Evolutionary conservation across 2,888 invertebrate genomes (phyloP).

Genomic region (Microdon myrmicae): DNA sequence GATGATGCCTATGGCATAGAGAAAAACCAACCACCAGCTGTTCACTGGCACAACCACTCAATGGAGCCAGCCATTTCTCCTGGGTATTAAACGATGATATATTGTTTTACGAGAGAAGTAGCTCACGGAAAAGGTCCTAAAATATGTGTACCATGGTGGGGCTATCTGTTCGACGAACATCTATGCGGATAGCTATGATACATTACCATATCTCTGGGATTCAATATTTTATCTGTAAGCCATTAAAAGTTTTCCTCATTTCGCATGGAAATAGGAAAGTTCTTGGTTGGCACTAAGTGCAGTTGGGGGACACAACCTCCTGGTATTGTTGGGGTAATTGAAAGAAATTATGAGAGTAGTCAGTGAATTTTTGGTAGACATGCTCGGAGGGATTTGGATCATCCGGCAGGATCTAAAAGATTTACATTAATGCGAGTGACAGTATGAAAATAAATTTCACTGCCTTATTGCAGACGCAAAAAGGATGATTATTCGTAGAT

Average conservation of each 20-base stretch:
- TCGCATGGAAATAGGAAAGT: too few relatives aligned
- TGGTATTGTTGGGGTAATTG: too few relatives aligned
- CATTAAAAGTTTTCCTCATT: constrained; percentile 15
- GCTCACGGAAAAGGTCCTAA: constrained; percentile 45
- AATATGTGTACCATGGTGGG: constrained; percentile 14
- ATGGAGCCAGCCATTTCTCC: constrained; percentile 8
- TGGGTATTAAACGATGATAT: constrained; percentile 33
- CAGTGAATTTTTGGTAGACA: too few relatives aligned
- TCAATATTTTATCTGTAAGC: constrained; percentile 45
- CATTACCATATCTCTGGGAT: constrained; percentile 43
- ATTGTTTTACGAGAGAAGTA: constrained; percentile 42
- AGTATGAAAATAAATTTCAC: too few relatives aligned
- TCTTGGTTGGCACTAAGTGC: too few relatives aligned
- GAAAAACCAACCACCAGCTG: constrained; percentile 28
- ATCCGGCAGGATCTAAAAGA: too few relatives aligned
- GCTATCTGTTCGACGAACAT: constrained; percentile 9
- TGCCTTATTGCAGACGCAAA: too few relatives aligned
- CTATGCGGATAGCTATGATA: constrained; percentile 35
- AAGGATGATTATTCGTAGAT: too few relatives aligned
- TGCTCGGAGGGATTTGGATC: too few relatives aligned
- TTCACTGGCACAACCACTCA: constrained; percentile 18
- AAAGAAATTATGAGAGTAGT: too few relatives aligned
- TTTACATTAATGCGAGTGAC: too few relatives aligned
- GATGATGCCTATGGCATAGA: constrained; percentile 25
- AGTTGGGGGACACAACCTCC: too few relatives aligned